Base-by-base conservation (phyloP, 2,113 vertebrate species). In the Hydropotes inermis region DNA sequence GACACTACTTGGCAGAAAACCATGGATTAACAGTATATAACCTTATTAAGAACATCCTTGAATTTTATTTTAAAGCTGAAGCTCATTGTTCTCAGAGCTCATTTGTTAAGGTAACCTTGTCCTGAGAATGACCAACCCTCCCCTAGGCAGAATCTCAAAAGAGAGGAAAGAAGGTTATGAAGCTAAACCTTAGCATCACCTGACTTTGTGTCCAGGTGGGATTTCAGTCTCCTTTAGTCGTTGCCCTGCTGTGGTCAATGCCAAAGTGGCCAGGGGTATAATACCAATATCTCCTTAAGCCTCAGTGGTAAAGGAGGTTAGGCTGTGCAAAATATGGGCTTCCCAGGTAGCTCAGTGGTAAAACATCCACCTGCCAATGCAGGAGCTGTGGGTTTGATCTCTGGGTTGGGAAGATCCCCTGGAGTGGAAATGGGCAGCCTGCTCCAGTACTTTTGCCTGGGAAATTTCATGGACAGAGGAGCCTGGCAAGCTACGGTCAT, bases 11-110 rank as follows among this genome's bases (percentile, higher is more conserved):
- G 88, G 64, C 55, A 97, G 86, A 83, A 89, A 86, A 89, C 1
- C 28, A 43, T 83, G 28, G 45, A 81, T 90, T 91, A 97, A 93
- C 36, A 88, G 50, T 60, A 28, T 36, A 74, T 86, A 96, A 43
- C 55, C 64, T 92, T 87, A 82, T 87, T 91, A 93, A 96, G 60
- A 94, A 43, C 50, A 93, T 91, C 67, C 55, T 93, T 93, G 45
- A 61, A 78, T 86, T 95, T 96, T 92, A 76, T 92, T 96, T 94
- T 93, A 96, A 95, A 84, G 14, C 7, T 94, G 23, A 23, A 74
- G 17, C 33, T 90, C 61, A 52, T 91, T 78, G 54, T 81, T 97
- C 17, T 94, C 39, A 89, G 89, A 92, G 94, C 54, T 79, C 61
- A 61, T 87, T 23, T 95, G 36, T 43, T 91, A 45, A 81, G 2